Evolutionary conservation across 2,888 invertebrate species (phyloP), one percentile per base, ranked within the genome.

Genomic region (Parasteatoda lunata): DNA sequence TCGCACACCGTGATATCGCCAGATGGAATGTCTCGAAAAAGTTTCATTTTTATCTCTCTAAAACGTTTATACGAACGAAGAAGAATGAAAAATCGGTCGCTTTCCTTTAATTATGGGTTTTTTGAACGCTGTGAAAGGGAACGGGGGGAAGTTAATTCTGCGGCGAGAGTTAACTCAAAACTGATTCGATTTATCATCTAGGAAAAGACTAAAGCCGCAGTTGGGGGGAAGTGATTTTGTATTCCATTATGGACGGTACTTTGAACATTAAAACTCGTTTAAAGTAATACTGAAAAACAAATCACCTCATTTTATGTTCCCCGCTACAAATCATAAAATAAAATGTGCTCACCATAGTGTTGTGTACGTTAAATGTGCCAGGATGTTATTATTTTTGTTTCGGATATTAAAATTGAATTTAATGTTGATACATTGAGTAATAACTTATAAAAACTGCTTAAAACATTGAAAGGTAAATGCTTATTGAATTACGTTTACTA

Each of bases 21-120:
- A 82, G 76, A 70, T 77, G 76, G 59, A 81, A 81, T 73, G 75
- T 75, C 81, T 68, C 76, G 80, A 65, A 73, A 73, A 80, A 80
- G 80, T 79, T 72, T 48, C 52, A 13, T 49, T 72, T 72, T 79
- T 71, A 79, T 79, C 59, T 59, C 59, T 9, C 7, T n/a, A 59
- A 59, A 59, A 13, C 9, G n/a, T 13, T 9, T 13, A 59, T 13
- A 59, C 79, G 72, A 65, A 51, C 30, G 30, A 30, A 11, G 47
- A 48, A 65, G 64, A 77, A 65, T 73, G 73, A 73, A 82, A 69
- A 75, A 75, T 82, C 54, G 82, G 73, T 52, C 51, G 76, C 68
- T 69, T 75, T 66, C 71, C 75, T 82, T 82, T 82, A 82, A 82
- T 82, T 75, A 82, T 75, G 75, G 73, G 75, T 76, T 82, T 75